Evolutionary conservation across 1,140 invertebrate species (phyloP).

Genomic region (Ips typographus): DNA sequence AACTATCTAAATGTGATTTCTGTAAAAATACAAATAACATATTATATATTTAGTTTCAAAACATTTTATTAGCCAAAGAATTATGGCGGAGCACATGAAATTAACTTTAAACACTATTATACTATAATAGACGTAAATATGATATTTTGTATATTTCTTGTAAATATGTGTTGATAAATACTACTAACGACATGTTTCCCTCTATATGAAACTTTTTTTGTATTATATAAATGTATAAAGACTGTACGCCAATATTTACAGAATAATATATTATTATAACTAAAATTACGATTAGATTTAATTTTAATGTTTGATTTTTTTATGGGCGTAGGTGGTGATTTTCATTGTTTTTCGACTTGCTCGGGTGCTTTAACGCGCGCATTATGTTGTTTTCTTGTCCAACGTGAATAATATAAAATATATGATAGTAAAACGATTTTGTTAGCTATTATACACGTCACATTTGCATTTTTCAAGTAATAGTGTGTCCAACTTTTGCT

Average conservation of each 20-base stretch:
- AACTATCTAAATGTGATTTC: constrained; percentile 24
- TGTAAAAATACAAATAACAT: neutral
- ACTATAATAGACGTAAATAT: constrained; percentile 8
- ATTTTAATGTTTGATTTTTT: constrained; percentile 9
- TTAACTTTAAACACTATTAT: constrained; percentile 17
- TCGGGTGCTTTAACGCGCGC: no score
- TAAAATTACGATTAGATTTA: neutral
- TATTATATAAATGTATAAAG: constrained; percentile 45
- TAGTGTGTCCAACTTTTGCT: constrained; percentile 48
- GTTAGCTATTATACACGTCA: neutral
- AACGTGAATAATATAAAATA: neutral
- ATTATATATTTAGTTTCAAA: constrained; percentile 15
- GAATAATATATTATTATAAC: constrained; percentile 17
- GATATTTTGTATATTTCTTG: constrained; percentile 46
- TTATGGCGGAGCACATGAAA: constrained; percentile 10
- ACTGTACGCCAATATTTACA: constrained; percentile 36
- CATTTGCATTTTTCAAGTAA: constrained; percentile 40
- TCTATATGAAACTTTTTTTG: constrained; percentile 38
- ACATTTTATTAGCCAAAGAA: constrained; percentile 23
- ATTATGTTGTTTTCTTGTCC: no score
- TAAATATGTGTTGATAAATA: constrained; percentile 43
- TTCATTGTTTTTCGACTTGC: neutral
- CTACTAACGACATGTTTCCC: constrained; percentile 39
- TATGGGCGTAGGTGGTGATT: neutral
- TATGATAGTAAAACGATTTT: neutral